Percentiles rank a stretch among this genome's conserved stretches.
Conservation (phyloP, 2,797 vertebrate species). For the Rhinichthys osculus region DNA sequence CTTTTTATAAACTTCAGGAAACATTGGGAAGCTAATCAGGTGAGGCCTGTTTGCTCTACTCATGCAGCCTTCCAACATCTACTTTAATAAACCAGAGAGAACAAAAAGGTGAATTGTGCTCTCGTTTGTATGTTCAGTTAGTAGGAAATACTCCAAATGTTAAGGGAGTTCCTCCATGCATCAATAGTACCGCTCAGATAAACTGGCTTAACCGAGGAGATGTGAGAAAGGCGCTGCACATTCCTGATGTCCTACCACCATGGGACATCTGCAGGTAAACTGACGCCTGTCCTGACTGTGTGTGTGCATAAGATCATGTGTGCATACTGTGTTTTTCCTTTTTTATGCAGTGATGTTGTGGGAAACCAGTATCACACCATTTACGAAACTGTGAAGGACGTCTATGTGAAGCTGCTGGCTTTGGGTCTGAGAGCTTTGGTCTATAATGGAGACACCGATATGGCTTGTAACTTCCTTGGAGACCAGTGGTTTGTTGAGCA, state of each 20-base stretch:
- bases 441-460: conserved; percentile 84
- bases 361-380: conserved; percentile 61
- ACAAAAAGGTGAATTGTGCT: not conserved
- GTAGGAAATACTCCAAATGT: conserved; percentile 51
- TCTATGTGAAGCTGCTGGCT: conserved; percentile 78
- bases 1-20: conserved; percentile 73
- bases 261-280: conserved; percentile 82
- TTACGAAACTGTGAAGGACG: conserved; percentile 72
- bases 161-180: conserved; percentile 73
- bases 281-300: not conserved
- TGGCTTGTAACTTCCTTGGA: conserved; percentile 85
- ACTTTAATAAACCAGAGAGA: not conserved
- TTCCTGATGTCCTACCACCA: conserved; percentile 72
- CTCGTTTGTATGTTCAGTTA: conserved; percentile 36
- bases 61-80: not conserved
- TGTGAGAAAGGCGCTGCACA: conserved; percentile 80
- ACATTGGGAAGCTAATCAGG: conserved; percentile 49
- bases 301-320: not conserved
- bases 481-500: conserved; percentile 83
- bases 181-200: conserved; percentile 78
- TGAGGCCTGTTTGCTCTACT: conserved; percentile 48
- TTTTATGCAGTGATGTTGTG: conserved; percentile 68
- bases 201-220: conserved; percentile 80
- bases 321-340: not conserved
- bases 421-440: conserved; percentile 74